Conservation (phyloP, 2,797 vertebrate genomes). For the Neosalanx taihuensis region DNA sequence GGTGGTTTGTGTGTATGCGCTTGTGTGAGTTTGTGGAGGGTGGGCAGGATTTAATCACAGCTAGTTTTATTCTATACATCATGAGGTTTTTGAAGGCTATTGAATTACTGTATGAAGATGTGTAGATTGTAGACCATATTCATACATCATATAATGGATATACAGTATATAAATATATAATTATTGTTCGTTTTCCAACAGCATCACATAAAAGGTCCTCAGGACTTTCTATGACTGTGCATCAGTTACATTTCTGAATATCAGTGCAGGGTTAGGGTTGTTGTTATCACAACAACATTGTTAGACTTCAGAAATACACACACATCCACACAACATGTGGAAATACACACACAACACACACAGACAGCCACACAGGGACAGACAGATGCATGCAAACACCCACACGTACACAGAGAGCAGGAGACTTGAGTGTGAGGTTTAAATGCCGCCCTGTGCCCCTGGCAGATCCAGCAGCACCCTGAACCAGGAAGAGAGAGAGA, state of each 20-base stretch:
- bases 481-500: slow-evolving; percentile 16
- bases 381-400: neutral
- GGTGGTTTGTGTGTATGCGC: too few species aligned
- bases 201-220: neutral
- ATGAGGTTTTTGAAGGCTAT: too few species aligned
- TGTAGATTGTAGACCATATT: neutral
- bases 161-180: neutral
- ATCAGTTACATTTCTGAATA: neutral
- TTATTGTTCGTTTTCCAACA: neutral
- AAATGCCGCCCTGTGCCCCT: slow-evolving; percentile 40
- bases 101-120: too few species aligned
- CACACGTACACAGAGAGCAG: slow-evolving; percentile 15
- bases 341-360: slow-evolving; percentile 1
- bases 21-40: too few species aligned
- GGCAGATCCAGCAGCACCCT: slow-evolving; percentile 69
- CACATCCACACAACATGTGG: neutral
- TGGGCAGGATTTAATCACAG: neutral
- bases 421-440: neutral
- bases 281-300: too few species aligned
- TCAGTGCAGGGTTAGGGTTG: neutral
- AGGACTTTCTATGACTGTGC: neutral
- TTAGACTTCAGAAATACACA: neutral
- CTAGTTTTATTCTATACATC: neutral
- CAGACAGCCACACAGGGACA: neutral
- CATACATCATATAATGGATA: neutral